Percentiles rank a stretch among this genome's conserved stretches.
Conservation (phyloP, 2,113 vertebrate species). For the Poecilia latipinna region DNA sequence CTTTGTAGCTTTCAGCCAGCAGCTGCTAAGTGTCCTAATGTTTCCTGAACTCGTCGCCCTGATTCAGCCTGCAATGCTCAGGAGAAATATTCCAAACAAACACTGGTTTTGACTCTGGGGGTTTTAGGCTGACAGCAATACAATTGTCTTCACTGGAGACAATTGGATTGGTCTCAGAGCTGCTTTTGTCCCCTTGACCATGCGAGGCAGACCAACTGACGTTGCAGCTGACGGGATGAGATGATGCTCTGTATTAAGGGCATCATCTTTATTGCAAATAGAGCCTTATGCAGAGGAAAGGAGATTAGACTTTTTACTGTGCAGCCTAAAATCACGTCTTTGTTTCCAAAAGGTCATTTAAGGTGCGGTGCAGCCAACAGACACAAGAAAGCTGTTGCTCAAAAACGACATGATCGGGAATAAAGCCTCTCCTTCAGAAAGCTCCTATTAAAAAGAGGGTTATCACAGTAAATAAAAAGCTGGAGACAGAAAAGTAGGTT, state of each 20-base stretch:
- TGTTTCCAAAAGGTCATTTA: constrained; percentile 6
- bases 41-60: constrained; percentile 34
- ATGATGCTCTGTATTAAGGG: constrained; percentile 6
- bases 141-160: constrained; percentile 32
- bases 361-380: constrained; percentile 6
- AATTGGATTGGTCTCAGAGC: constrained; percentile 51
- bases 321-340: background rate
- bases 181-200: constrained; percentile 51
- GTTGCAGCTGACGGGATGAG: constrained; percentile 28
- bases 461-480: constrained; percentile 44
- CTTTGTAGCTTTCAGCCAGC: constrained; percentile 20
- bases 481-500: constrained; percentile 10
- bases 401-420: constrained; percentile 23
- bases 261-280: background rate
- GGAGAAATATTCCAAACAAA: constrained; percentile 58
- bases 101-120: constrained; percentile 39
- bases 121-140: constrained; percentile 52
- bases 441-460: constrained; percentile 49
- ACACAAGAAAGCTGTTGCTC: constrained; percentile 29
- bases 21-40: constrained; percentile 15
- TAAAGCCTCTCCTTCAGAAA: constrained; percentile 40
- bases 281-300: background rate
- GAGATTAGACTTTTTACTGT: background rate
- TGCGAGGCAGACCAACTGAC: constrained; percentile 32
- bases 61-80: constrained; percentile 40